Percentiles rank a stretch among this genome's conserved stretches.
These are phyloP conservation scores for Holothuria glaberrima DNA, from an alignment of 35 echinoderm and acorn worm genomes.

Conservation along the genomic window DNA sequence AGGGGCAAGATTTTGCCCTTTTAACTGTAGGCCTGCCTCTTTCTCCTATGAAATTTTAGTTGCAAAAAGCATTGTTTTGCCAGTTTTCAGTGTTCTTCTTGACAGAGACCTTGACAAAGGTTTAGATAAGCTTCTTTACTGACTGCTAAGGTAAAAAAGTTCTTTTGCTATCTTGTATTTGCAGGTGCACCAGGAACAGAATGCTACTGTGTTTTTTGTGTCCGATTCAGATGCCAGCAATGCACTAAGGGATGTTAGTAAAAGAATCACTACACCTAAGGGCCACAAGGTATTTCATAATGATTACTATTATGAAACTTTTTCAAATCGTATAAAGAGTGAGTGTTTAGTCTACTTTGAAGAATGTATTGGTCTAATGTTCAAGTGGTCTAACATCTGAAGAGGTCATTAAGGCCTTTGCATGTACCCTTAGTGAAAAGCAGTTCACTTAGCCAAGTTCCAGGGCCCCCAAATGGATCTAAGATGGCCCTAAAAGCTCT, in stretches of 20 bases:
- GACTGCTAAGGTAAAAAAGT: too few species aligned
- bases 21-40: neutral
- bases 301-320: neutral
- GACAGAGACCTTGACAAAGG: neutral
- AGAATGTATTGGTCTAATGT: neutral
- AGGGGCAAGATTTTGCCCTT: too few species aligned
- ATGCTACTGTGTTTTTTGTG: slow-evolving; percentile 60
- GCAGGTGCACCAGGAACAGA: slow-evolving; percentile 61
- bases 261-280: slow-evolving; percentile 57
- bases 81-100: neutral
- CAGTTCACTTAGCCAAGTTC: too few species aligned
- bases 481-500: too few species aligned
- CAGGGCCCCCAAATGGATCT: too few species aligned
- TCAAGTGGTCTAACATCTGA: neutral
- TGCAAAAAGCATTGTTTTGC: neutral
- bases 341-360: neutral
- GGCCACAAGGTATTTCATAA: slow-evolving; percentile 64
- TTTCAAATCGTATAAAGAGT: neutral
- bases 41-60: neutral
- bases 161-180: slow-evolving; percentile 1
- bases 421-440: neutral
- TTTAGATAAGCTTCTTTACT: too few species aligned
- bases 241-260: slow-evolving; percentile 52
- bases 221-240: slow-evolving; percentile 52
- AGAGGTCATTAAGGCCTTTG: neutral